Base-by-base conservation (phyloP, 1,140 invertebrate species). In the Coboldia fuscipes region DNA sequence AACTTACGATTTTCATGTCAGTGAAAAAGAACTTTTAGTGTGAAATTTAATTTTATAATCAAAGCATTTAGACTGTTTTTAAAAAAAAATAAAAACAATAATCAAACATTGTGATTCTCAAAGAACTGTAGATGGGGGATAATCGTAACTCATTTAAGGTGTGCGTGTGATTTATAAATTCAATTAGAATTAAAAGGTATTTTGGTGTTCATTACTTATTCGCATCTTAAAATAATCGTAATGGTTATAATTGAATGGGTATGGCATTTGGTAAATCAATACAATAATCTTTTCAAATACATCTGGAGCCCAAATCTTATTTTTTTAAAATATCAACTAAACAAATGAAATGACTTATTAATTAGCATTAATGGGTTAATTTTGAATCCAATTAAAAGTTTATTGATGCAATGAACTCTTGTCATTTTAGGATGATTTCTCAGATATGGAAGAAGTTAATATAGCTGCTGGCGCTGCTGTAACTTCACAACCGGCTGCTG, bases 341-440 rank as follows among this genome's bases (percentile, higher is more conserved):
- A 4, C 12, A n/a, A n/a, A n/a, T 27, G 12, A 14, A n/a, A 27
- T 3, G 10, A 12, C 4, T 14, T 4, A 4, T 27, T 4, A 27
- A n/a, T 27, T 27, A n/a, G 10, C 14, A 4, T 27, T 27, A 27
- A 27, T 27, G 12, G 10, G 14, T 27, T 7, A 23, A 23, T 23
- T 23, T 23, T 23, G 6, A 23, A 23, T 7, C 6, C 22, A 23
- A 6, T 7, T 6, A 12, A 7, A 12, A 10, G 12, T 27, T 10
- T 27, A 27, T 27, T 12, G 14, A 4, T 27, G 12, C 14, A 12
- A 5, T 27, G 24, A 4, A 27, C 12, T 4, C 14, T 27, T 23
- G 12, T 23, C 10, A 3, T 50, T 48, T n/a, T 37, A 62, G 60
- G 60, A 62, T 41, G 60, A 62, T 35, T 50, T 45, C 9, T 46